Percentiles rank a stretch among this genome's conserved stretches.
These are phyloP conservation scores for Standfussiana lucernea DNA, from an alignment of 2,888 invertebrate genomes.

Conservation along the genomic window DNA sequence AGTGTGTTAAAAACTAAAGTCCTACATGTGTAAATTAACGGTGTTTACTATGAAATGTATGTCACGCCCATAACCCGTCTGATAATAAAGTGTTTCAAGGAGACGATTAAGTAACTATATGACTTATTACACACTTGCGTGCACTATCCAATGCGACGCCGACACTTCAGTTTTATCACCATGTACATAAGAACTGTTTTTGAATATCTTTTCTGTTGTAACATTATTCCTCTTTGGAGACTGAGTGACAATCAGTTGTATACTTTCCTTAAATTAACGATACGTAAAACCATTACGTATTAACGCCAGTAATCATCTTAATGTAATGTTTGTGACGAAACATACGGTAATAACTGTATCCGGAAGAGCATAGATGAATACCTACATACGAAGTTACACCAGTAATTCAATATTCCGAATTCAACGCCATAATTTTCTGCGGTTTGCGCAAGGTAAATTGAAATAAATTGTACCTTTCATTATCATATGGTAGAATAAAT, in stretches of 20 bases:
- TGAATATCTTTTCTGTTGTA: slow-evolving; percentile 25
- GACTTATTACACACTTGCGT: slow-evolving; percentile 73
- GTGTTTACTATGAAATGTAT: slow-evolving; percentile 85
- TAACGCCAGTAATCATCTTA: slow-evolving; percentile 34
- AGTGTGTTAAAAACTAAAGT: slow-evolving; percentile 66
- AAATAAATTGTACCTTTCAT: slow-evolving; percentile 74
- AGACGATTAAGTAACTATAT: slow-evolving; percentile 86
- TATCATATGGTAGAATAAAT: slow-evolving; percentile 65
- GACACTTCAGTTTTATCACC: slow-evolving; percentile 67
- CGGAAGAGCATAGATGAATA: slow-evolving; percentile 66
- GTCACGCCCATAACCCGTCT: slow-evolving; percentile 87
- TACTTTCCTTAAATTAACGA: slow-evolving; percentile 27
- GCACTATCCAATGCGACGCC: slow-evolving; percentile 59
- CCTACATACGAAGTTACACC: slow-evolving; percentile 63
- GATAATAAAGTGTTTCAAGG: slow-evolving; percentile 89
- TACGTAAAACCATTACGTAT: slow-evolving; percentile 34
- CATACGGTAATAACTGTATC: slow-evolving; percentile 37
- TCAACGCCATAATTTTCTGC: slow-evolving; percentile 73
- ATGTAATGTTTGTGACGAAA: slow-evolving; percentile 47
- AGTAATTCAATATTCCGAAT: slow-evolving; percentile 72
- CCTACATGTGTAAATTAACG: slow-evolving; percentile 68
- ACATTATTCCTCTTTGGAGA: slow-evolving; percentile 17
- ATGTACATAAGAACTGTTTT: slow-evolving; percentile 65
- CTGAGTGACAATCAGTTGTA: slow-evolving; percentile 31
- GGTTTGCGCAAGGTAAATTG: slow-evolving; percentile 74